Evolutionary conservation across 2,797 vertebrate species (phyloP).

Genomic region (Siniperca undulata): DNA sequence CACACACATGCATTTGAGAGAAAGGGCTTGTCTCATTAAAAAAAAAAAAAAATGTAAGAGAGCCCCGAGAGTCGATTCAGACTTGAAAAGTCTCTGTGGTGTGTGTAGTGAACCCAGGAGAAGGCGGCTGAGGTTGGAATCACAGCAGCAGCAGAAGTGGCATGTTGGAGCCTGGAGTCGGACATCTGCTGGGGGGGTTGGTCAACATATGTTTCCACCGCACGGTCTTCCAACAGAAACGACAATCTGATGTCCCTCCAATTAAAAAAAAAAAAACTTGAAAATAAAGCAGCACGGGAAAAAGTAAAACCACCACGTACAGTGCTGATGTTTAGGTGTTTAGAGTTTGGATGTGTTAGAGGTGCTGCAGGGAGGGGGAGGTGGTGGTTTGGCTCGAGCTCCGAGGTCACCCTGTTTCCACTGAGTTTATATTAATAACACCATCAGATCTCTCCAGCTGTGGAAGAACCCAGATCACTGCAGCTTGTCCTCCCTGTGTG

Average conservation of each 20-base stretch:
- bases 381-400: slow-evolving; percentile 13
- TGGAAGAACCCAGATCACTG: neutral
- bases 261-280: slow-evolving; percentile 55
- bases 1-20: neutral
- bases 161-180: slow-evolving; percentile 73
- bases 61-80: neutral
- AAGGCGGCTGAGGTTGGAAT: slow-evolving; percentile 11
- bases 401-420: slow-evolving; percentile 30
- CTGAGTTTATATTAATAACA: slow-evolving; percentile 34
- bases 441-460: slow-evolving; percentile 27
- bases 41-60: neutral
- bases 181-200: slow-evolving; percentile 82
- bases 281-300: slow-evolving; percentile 52
- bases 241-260: slow-evolving; percentile 70
- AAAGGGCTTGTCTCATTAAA: neutral
- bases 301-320: slow-evolving; percentile 20
- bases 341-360: neutral
- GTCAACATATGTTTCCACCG: slow-evolving; percentile 80
- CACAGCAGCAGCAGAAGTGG: slow-evolving; percentile 45
- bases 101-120: slow-evolving; percentile 43
- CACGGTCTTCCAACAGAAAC: slow-evolving; percentile 66
- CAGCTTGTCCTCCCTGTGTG: neutral
- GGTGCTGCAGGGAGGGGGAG: neutral
- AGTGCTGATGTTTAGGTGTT: slow-evolving; percentile 11
- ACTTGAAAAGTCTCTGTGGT: neutral